Evolutionary conservation across 1,140 invertebrate genomes (phyloP).

Genomic region (Cyrtorhinus lividipennis): DNA sequence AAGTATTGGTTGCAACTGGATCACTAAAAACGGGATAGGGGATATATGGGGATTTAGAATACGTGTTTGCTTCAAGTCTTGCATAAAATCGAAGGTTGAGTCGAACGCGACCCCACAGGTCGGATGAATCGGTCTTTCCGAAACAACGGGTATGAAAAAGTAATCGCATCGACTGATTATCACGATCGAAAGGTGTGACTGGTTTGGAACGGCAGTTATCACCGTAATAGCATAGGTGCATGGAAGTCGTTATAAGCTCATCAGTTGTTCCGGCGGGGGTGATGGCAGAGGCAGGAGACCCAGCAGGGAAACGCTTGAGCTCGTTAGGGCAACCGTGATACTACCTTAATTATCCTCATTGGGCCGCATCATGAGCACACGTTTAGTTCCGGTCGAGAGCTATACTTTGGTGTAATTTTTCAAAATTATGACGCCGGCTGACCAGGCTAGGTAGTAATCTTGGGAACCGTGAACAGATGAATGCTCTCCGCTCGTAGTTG

Average conservation of each 20-base stretch:
- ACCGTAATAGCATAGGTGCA: constrained; percentile 6
- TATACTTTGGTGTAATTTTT: constrained; percentile 14
- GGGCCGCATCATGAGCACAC: constrained; percentile 9
- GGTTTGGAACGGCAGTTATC: constrained; percentile 7
- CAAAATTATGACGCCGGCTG: constrained; percentile 11
- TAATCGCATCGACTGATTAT: too few relatives aligned
- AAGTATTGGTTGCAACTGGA: neutral
- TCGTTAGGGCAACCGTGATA: constrained; percentile 12
- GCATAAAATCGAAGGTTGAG: too few relatives aligned
- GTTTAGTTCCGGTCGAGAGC: constrained; percentile 13
- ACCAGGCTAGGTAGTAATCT: neutral
- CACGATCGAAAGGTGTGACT: constrained; percentile 11
- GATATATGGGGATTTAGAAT: too few relatives aligned
- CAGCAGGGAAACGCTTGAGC: neutral
- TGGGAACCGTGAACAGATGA: neutral
- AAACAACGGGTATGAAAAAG: too few relatives aligned
- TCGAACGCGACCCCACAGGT: too few relatives aligned
- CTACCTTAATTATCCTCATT: constrained; percentile 14
- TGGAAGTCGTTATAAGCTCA: constrained; percentile 13
- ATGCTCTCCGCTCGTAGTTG: neutral
- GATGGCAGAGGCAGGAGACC: constrained; percentile 1
- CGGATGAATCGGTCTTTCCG: too few relatives aligned
- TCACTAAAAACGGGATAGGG: too few relatives aligned
- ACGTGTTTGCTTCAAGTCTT: too few relatives aligned
- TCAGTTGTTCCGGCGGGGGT: neutral